Evolutionary conservation across 2,113 vertebrate genomes (phyloP), one percentile per base, ranked within the genome.

Genomic region (Polypterus bichir): DNA sequence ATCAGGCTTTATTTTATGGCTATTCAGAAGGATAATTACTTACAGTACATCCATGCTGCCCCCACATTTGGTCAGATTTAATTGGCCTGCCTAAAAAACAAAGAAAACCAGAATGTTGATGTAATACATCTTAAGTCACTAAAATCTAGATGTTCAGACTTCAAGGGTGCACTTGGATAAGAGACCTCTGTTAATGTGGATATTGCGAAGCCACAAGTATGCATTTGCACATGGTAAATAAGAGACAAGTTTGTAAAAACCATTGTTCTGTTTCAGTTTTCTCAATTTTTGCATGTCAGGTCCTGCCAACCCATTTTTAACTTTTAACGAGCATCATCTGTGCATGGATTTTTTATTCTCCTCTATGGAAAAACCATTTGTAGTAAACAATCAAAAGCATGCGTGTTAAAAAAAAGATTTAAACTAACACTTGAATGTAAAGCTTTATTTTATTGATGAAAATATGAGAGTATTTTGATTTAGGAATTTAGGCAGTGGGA

Each of bases 251-350:
- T 69, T 65, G 73, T 63, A 68, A 72, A 66, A 69, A 55, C 59
- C 62, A 81, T 83, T 84, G 79, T 81, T 83, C 73, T 79, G 70
- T 78, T 80, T 77, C 75, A 65, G 74, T 73, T 76, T 70, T 69
- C 65, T 69, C 27, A 27, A 27, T 68, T 69, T 72, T 72, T 71
- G 62, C 59, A 66, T 71, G 72, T 75, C 46, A 27, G 67, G 75
- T 73, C 57, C 11, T 59, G 11, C 64, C 72, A 71, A 65, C 70
- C 67, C 68, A 64, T 61, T 67, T 61, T 73, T 71, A 68, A 77
- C 71, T 81, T 81, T 71, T 80, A 74, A 81, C 74, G 74, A 81
- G 76, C 75, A 75, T 69, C 74, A 74, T 81, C 72, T 76, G 77
- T 76, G 77, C 60, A 69, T 74, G 73, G 70, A 76, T 78, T 61